Conservation (phyloP, 2,113 vertebrate genomes). For the Oreochromis tanganicae region DNA sequence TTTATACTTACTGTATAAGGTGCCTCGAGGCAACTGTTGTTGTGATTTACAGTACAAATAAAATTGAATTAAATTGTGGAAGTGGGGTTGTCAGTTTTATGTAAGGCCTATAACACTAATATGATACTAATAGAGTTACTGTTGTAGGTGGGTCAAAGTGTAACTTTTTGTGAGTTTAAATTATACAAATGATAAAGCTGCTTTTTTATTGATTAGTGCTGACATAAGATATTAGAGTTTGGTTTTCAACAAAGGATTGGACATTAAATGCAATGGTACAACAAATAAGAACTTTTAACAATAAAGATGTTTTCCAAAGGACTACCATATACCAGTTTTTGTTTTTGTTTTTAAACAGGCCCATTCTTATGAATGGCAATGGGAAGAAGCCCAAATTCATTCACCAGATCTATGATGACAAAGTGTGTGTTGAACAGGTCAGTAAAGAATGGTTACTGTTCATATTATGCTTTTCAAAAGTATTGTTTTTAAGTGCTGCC, state of each 20-base stretch:
- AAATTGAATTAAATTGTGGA: neutral
- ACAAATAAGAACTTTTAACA: neutral
- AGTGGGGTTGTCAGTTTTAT: neutral
- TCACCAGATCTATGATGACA: conserved; percentile 86
- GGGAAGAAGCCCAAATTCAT: conserved; percentile 89
- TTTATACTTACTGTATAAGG: neutral
- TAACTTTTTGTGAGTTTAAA: neutral
- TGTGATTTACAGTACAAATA: neutral
- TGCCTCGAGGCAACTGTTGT: neutral
- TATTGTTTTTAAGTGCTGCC: neutral
- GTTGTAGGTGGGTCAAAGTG: neutral
- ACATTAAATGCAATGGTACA: neutral
- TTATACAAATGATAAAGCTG: neutral
- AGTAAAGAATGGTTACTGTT: neutral
- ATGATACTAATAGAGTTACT: neutral
- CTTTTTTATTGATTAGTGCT: neutral
- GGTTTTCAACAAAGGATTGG: neutral
- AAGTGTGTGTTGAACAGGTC: conserved; percentile 70
- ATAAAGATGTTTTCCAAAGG: neutral
- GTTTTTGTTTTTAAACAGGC: conserved; percentile 61
- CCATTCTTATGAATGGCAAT: conserved; percentile 85
- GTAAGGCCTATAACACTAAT: neutral
- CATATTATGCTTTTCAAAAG: neutral
- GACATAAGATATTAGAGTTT: neutral
- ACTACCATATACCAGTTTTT: neutral